A percentile compares a stretch with the other conserved stretches of the same genome.
These are phyloP conservation scores for Drosophila grimshawi DNA, from an alignment of 1,140 invertebrate species.

Conservation along the genomic window DNA sequence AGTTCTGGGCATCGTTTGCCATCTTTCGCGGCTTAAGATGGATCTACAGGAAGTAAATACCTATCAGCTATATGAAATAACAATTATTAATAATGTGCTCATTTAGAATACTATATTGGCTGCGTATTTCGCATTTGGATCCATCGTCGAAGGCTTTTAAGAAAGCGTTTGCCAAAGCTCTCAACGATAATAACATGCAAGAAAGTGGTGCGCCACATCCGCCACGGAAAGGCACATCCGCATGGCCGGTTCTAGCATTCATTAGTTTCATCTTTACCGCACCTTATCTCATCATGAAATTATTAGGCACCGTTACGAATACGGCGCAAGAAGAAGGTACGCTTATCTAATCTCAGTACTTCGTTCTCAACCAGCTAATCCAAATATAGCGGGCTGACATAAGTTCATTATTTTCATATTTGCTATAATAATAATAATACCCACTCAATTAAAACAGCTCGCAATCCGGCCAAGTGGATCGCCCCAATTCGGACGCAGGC, in stretches of 20 bases:
- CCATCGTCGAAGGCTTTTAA: conserved; percentile 86
- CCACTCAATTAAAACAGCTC: conserved; percentile 84
- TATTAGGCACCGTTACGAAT: conserved; percentile 88
- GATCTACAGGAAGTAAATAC: conserved; percentile 88
- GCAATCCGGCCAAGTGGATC: conserved; percentile 89
- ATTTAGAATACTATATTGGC: conserved; percentile 71
- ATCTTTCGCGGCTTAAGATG: conserved; percentile 91
- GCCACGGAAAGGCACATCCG: conserved; percentile 81
- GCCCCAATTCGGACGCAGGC: conserved; percentile 90
- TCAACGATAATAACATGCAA: conserved; percentile 69
- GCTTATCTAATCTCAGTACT: conserved; percentile 77
- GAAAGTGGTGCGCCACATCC: conserved; percentile 42
- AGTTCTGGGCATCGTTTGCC: conserved; percentile 94
- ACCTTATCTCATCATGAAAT: conserved; percentile 95
- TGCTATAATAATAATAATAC: conserved; percentile 23
- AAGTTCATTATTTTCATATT: conserved; percentile 43
- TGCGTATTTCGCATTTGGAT: conserved; percentile 78
- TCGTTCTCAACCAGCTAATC: conserved; percentile 60
- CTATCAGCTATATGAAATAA: neutral
- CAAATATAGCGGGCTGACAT: conserved; percentile 54
- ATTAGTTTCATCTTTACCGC: conserved; percentile 94
- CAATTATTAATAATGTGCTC: neutral
- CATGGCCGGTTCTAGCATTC: conserved; percentile 92
- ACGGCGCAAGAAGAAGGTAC: conserved; percentile 86
- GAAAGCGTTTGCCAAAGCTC: conserved; percentile 86